These are phyloP conservation scores for Drosophila lutescens DNA, from an alignment of 2,888 invertebrate genomes.

Conservation along the genomic window DNA sequence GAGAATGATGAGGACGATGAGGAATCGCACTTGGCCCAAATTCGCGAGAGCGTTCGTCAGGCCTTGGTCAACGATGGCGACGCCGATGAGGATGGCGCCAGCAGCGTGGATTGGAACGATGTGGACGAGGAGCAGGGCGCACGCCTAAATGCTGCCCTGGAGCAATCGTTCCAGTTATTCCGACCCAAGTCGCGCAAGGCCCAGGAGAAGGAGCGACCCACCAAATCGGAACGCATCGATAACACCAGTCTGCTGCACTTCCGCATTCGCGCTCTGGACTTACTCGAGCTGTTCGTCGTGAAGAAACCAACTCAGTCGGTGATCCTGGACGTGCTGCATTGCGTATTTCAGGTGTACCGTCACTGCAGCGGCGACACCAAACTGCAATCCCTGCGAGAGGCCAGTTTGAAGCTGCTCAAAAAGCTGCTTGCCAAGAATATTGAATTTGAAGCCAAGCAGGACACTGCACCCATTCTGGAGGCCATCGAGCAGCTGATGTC, in stretches of 20 bases:
- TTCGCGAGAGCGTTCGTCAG: slow-evolving; percentile 63
- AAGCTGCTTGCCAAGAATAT: slow-evolving; percentile 34
- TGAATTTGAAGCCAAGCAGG: not conserved
- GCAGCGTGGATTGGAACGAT: slow-evolving; percentile 73
- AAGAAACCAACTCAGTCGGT: slow-evolving; percentile 34
- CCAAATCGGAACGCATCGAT: slow-evolving; percentile 56
- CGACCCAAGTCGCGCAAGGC: slow-evolving; percentile 35
- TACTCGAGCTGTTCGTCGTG: slow-evolving; percentile 47
- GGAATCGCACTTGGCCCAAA: slow-evolving; percentile 28
- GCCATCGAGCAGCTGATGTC: slow-evolving; percentile 42
- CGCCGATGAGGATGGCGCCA: slow-evolving; percentile 42
- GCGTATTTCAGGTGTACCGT: slow-evolving; percentile 35
- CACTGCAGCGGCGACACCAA: slow-evolving; percentile 15
- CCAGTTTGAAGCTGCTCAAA: slow-evolving; percentile 50
- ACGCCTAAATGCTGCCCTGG: slow-evolving; percentile 61
- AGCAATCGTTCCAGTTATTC: slow-evolving; percentile 51
- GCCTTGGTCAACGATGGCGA: slow-evolving; percentile 39
- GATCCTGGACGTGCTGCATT: slow-evolving; percentile 43
- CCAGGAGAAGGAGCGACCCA: slow-evolving; percentile 33
- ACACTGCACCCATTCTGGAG: slow-evolving; percentile 32
- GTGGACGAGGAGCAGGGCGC: slow-evolving; percentile 60
- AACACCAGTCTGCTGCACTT: slow-evolving; percentile 56
- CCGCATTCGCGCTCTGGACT: slow-evolving; percentile 59
- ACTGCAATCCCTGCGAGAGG: slow-evolving; percentile 33
- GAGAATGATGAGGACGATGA: slow-evolving; percentile 6